Evolutionary conservation across 1,140 invertebrate species (phyloP).

Genomic region (Psilanteris sp.): DNA sequence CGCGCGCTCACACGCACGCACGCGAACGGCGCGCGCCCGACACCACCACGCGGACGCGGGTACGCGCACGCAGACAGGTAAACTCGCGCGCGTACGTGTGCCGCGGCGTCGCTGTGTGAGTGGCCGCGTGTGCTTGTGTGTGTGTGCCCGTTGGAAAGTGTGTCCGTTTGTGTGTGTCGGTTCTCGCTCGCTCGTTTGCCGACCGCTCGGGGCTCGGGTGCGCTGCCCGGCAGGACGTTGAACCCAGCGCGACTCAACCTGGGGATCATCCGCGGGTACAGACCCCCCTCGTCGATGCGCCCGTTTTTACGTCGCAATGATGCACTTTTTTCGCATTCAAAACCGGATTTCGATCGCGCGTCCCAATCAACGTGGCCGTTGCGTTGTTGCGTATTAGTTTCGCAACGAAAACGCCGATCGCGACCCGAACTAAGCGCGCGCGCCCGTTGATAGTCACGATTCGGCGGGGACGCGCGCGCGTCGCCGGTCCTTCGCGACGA

Average conservation of each 20-base stretch:
- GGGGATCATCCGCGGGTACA: conserved; percentile 78
- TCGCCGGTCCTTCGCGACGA: conserved; percentile 12
- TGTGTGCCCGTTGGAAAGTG: conserved; percentile 41
- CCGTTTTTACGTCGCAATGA: conserved; percentile 33
- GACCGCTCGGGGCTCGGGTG: conserved; percentile 72
- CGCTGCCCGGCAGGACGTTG: conserved; percentile 79
- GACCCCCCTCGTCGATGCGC: conserved; percentile 57
- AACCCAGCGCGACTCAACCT: conserved; percentile 80
- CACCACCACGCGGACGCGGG: no score
- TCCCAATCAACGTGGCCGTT: conserved; percentile 26
- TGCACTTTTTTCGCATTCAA: conserved; percentile 38
- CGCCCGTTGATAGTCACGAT: conserved; percentile 25
- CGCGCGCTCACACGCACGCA: background rate
- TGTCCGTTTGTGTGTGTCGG: conserved; percentile 45
- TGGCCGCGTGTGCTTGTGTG: conserved; percentile 56
- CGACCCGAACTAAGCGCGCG: conserved; percentile 1
- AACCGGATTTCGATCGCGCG: conserved; percentile 46
- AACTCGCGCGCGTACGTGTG: background rate
- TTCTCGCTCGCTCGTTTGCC: conserved; percentile 61
- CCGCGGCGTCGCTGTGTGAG: conserved; percentile 28
- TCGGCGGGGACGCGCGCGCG: conserved; percentile 1
- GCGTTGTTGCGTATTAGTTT: no score
- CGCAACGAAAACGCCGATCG: no score
- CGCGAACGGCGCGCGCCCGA: background rate
- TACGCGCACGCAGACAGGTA: background rate